Conservation (phyloP, 1,140 invertebrate genomes). For the Bombus huntii region DNA sequence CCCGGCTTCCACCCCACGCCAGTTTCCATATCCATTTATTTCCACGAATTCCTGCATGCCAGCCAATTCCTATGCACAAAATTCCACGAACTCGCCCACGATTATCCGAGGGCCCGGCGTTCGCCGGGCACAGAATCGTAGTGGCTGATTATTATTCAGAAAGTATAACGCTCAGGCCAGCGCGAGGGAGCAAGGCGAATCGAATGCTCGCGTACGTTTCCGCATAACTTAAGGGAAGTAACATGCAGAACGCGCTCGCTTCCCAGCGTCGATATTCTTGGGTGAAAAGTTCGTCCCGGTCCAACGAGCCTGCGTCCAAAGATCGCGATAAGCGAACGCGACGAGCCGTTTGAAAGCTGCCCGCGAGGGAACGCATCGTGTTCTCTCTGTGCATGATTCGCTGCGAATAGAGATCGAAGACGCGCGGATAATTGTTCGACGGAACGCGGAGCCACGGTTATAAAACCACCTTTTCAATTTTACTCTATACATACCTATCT, state of each 20-base stretch:
- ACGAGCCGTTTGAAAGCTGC: constrained; percentile 7
- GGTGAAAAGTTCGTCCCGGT: constrained; percentile 41
- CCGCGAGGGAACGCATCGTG: not conserved
- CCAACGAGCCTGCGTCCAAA: constrained; percentile 14
- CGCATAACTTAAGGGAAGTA: constrained; percentile 57
- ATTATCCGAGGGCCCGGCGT: constrained; percentile 30
- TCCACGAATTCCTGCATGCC: constrained; percentile 24
- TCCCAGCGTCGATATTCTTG: constrained; percentile 6
- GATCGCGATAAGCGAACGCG: constrained; percentile 49
- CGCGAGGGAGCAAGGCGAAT: constrained; percentile 53
- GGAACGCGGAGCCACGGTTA: not conserved
- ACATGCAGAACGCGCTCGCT: constrained; percentile 47
- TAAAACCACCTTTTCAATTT: not conserved
- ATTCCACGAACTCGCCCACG: not conserved
- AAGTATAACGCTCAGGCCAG: constrained; percentile 66
- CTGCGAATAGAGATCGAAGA: constrained; percentile 7
- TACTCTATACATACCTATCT: not conserved
- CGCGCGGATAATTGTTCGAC: not conserved
- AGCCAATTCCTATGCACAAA: constrained; percentile 5
- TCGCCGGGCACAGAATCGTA: constrained; percentile 10
- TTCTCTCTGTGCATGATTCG: not conserved
- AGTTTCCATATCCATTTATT: constrained; percentile 40
- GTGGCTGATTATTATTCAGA: constrained; percentile 77
- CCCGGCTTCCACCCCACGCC: not conserved
- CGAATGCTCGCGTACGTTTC: constrained; percentile 39